Conservation (phyloP, 2,888 invertebrate genomes). For the Alcis repandata region DNA sequence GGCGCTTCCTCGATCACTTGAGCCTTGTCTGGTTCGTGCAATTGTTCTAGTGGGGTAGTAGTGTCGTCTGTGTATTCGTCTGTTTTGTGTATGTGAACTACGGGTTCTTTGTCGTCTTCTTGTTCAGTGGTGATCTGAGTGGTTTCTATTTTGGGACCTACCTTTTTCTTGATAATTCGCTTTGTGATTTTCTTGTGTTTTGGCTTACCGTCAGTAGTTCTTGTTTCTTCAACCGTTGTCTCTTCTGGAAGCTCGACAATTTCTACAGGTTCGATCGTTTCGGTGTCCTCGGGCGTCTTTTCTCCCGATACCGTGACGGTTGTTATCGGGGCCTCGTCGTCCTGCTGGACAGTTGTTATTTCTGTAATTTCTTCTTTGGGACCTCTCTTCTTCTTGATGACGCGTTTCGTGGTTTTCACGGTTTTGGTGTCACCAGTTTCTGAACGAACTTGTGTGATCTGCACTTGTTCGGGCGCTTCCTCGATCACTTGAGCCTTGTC, state of each 20-base stretch:
- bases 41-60: background rate
- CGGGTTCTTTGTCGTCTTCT: background rate
- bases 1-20: background rate
- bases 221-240: background rate
- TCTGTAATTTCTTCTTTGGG: background rate
- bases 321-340: background rate
- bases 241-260: background rate
- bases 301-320: background rate
- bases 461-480: background rate
- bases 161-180: background rate
- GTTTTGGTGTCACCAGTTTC: background rate
- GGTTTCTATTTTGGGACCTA: background rate
- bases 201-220: background rate
- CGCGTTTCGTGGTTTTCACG: background rate
- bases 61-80: constrained; percentile 1
- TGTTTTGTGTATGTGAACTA: background rate
- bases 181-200: background rate
- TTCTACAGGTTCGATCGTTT: background rate
- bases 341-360: background rate
- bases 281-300: background rate
- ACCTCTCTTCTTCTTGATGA: background rate
- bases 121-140: background rate
- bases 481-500: background rate
- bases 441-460: background rate
- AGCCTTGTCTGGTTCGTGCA: background rate